These are phyloP conservation scores for Lutjanus campechanus DNA, from an alignment of 2,797 vertebrate genomes.

Conservation along the genomic window DNA sequence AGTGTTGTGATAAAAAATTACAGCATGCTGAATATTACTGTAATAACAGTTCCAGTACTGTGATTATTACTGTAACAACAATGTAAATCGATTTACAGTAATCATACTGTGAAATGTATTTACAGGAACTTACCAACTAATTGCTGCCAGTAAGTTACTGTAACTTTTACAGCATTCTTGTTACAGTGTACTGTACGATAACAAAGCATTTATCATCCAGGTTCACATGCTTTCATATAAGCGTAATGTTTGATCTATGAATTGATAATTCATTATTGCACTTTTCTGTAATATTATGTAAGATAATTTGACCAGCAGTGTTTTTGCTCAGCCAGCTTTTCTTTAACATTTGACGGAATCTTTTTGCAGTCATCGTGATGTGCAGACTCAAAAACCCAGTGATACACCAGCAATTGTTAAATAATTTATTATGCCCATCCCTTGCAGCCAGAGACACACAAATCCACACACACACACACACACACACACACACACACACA, in stretches of 20 bases:
- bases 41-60: no score
- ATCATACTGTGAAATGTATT: no score
- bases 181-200: neutral
- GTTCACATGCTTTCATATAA: neutral
- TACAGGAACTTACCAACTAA: no score
- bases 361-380: slow-evolving; percentile 22
- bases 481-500: neutral
- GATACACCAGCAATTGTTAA: slow-evolving; percentile 34
- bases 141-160: no score
- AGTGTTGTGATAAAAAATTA: no score
- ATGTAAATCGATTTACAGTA: no score
- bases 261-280: neutral
- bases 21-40: no score
- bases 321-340: slow-evolving; percentile 19
- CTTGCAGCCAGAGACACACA: neutral
- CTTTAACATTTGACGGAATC: slow-evolving; percentile 30
- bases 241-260: neutral
- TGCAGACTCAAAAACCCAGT: slow-evolving; percentile 8
- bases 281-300: neutral
- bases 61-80: no score
- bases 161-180: no score
- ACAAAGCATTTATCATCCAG: neutral
- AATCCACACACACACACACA: neutral
- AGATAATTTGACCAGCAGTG: neutral
- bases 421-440: slow-evolving; percentile 47